Evolutionary conservation across 2,797 vertebrate species (phyloP), one percentile per base, ranked within the genome.

Genomic region (Lindbergichthys nudifrons): DNA sequence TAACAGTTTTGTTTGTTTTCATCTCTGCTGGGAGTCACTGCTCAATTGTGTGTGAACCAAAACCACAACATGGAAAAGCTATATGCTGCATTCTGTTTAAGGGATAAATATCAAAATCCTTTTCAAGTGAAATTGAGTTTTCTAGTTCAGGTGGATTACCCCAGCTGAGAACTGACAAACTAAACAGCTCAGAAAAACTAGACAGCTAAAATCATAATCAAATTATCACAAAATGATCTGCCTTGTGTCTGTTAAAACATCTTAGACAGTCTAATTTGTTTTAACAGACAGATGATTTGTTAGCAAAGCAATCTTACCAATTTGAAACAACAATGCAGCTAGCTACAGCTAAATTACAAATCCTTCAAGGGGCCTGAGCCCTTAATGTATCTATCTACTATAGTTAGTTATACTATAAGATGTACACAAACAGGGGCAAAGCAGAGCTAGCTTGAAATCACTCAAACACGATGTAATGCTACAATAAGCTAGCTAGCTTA

Each of bases 1-100:
- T 18, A 71, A 71, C 62, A 23, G 32, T 65, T 63, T 21, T 81
- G 81, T 83, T 84, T 67, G 74, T 74, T 83, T 77, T 70, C 21
- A 39, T 70, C 50, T 70, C 77, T 5, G 1, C 56, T 21, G 73
- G 75, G 77, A 84, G 57, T 51, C 50, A 51, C 18, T 18, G 32
- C 62, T 77, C 19, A 15, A 39, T 73, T 71, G 48, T 65, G 32
- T 72, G 64, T 18, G 74, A 75, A 73, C 21, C 5, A 23, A 62
- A 61, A 45, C 54, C 10, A 36, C 50, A 6, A 26, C 39, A 21
- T 4, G 36, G 12, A 67, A 63, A 66, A 19, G 19, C 30, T 48
- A 15, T 14, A 46, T 18, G 13, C 39, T 45, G 11, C 15, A 13
- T 69, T 36, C 12, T 56, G 43, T 60, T 46, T 32, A 41, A 46